Percentiles rank a stretch among this genome's conserved stretches.
Conservation (phyloP, 2,113 vertebrate genomes). For the Cavia porcellus region DNA sequence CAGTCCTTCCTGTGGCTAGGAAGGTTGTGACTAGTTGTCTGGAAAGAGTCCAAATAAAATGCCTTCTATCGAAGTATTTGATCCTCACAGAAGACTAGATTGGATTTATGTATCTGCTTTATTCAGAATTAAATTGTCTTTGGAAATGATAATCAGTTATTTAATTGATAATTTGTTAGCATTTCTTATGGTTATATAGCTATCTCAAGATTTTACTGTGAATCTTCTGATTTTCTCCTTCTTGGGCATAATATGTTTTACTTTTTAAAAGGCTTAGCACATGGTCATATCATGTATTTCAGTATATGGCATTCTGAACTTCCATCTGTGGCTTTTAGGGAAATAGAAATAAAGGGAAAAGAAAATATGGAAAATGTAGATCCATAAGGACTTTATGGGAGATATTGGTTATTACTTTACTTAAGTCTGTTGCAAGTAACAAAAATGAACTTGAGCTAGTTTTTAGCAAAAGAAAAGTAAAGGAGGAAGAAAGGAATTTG, state of each 20-base stretch:
- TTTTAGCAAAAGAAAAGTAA: slow-evolving; percentile 47
- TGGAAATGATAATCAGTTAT: not conserved
- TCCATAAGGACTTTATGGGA: slow-evolving; percentile 31
- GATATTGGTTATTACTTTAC: slow-evolving; percentile 39
- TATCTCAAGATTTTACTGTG: not conserved
- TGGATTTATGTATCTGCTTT: not conserved
- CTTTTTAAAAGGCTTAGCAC: not conserved
- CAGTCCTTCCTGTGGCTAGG: not conserved
- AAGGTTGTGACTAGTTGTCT: not conserved
- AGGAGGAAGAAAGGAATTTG: not conserved
- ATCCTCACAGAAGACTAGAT: not conserved
- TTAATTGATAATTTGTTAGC: slow-evolving; percentile 19
- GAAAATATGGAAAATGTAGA: slow-evolving; percentile 38
- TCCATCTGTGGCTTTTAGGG: slow-evolving; percentile 34
- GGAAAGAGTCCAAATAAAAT: slow-evolving; percentile 28
- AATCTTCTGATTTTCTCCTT: slow-evolving; percentile 44
- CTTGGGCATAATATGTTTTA: not conserved
- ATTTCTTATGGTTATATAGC: not conserved
- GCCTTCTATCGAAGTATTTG: not conserved
- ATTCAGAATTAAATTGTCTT: slow-evolving; percentile 39
- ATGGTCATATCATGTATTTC: not conserved
- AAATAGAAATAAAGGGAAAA: slow-evolving; percentile 39
- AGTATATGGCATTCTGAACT: not conserved
- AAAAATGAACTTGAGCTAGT: slow-evolving; percentile 51
- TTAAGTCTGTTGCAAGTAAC: slow-evolving; percentile 56